phyloP scores from a whole-genome alignment of 2,888 invertebrate species.

The Hedychridium roseum region DNA sequence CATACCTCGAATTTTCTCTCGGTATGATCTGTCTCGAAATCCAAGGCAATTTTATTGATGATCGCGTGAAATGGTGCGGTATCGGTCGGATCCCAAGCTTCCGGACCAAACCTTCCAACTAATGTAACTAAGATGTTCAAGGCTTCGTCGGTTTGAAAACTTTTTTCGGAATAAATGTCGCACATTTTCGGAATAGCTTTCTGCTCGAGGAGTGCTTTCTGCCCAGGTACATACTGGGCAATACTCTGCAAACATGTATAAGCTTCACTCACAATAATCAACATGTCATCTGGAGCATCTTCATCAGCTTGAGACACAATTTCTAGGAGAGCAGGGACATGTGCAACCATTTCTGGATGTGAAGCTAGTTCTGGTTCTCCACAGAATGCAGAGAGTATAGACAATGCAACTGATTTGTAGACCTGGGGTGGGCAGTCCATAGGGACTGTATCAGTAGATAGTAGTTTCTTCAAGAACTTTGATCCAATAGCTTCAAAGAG shows the following conservation, averaged over 20 bases:
- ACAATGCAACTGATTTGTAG: slow-evolving; percentile 90
- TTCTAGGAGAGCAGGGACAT: slow-evolving; percentile 83
- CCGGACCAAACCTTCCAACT: slow-evolving; percentile 75
- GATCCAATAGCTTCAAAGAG: slow-evolving; percentile 91
- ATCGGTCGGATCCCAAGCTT: slow-evolving; percentile 78
- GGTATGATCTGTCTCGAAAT: slow-evolving; percentile 88
- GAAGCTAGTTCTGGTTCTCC: slow-evolving; percentile 81
- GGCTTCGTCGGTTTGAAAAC: slow-evolving; percentile 90
- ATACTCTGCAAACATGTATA: slow-evolving; percentile 85
- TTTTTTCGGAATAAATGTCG: slow-evolving; percentile 86
- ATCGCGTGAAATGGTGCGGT: slow-evolving; percentile 83
- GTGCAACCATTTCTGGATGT: slow-evolving; percentile 83
- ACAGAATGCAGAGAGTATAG: slow-evolving; percentile 87
- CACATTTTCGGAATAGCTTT: slow-evolving; percentile 84
- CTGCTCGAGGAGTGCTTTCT: slow-evolving; percentile 79
- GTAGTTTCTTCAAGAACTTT: slow-evolving; percentile 81
- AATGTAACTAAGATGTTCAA: slow-evolving; percentile 81
- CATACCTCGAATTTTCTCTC: slow-evolving; percentile 91
- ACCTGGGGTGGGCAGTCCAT: slow-evolving; percentile 89
- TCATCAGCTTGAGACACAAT: slow-evolving; percentile 86
- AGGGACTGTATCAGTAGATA: slow-evolving; percentile 79
- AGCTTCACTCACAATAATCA: slow-evolving; percentile 87
- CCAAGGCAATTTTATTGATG: slow-evolving; percentile 82
- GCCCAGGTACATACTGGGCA: slow-evolving; percentile 80
- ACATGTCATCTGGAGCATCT: slow-evolving; percentile 84